A percentile compares a stretch with the other conserved stretches of the same genome.
Evolutionary conservation across 2,797 vertebrate species (phyloP).

Genomic region (Sus cebifrons): DNA sequence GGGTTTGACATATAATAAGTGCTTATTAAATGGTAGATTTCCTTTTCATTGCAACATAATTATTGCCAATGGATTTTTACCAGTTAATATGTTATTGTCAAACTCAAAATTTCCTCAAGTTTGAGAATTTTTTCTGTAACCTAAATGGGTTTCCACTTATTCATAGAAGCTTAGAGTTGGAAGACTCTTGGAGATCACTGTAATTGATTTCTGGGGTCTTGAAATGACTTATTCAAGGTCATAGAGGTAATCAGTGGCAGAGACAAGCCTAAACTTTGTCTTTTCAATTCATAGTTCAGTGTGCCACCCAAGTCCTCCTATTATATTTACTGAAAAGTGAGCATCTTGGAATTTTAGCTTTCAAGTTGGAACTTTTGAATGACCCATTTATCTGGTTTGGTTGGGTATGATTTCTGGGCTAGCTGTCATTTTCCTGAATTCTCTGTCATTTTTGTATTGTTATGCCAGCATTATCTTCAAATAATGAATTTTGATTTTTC

Average conservation of each 20-base stretch:
- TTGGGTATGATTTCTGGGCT: constrained; percentile 13
- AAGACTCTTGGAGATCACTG: neutral
- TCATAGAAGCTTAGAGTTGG: neutral
- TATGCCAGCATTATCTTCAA: neutral
- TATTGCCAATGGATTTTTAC: constrained; percentile 24
- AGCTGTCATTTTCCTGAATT: constrained; percentile 59
- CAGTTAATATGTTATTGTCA: neutral
- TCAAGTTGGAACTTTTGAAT: constrained; percentile 35
- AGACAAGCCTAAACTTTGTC: neutral
- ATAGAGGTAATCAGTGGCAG: neutral
- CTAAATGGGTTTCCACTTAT: constrained; percentile 28
- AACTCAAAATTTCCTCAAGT: constrained; percentile 35
- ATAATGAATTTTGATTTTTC: constrained; percentile 55
- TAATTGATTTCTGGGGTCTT: constrained; percentile 51
- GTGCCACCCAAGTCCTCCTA: neutral
- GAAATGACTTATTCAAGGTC: constrained; percentile 46
- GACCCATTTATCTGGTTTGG: constrained; percentile 12
- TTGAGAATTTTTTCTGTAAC: constrained; percentile 28
- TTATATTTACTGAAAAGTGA: constrained; percentile 50
- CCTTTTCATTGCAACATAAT: constrained; percentile 47
- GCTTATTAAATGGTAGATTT: constrained; percentile 41
- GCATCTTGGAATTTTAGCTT: neutral
- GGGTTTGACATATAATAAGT: neutral
- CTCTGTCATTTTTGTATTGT: constrained; percentile 17
- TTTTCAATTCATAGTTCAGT: constrained; percentile 1